These are phyloP conservation scores for Cliona cf. orientalis DNA, from an alignment of 37 sponge, comb jelly and placozoan species.

Conservation along the genomic window DNA sequence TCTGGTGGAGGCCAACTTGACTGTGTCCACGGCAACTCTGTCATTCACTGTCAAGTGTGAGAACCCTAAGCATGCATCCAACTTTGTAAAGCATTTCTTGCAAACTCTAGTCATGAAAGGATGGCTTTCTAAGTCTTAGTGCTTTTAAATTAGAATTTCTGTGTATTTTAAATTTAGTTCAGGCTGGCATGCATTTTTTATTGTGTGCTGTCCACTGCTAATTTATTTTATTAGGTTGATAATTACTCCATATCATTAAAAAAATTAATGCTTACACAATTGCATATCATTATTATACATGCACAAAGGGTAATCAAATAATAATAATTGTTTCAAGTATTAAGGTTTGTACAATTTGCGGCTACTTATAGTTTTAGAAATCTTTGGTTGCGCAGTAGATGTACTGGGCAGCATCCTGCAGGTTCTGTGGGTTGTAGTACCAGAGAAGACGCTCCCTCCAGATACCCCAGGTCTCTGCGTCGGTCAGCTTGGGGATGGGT, in stretches of 20 bases:
- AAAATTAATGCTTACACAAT: too few species aligned
- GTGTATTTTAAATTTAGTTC: too few species aligned
- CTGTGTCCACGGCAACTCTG: conserved; percentile 36
- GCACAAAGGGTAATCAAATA: not conserved
- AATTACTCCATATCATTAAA: too few species aligned
- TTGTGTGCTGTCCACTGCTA: too few species aligned
- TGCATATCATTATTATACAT: too few species aligned
- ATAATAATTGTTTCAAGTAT: not conserved
- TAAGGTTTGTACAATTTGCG: not conserved
- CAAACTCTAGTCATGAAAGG: conserved; percentile 43
- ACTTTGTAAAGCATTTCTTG: conserved; percentile 72
- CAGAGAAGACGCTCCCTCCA: conserved; percentile 76
- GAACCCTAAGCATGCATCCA: conserved; percentile 38
- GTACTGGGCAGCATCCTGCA: conserved; percentile 71
- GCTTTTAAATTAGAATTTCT: too few species aligned
- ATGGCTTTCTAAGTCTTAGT: not conserved
- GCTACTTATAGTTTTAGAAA: conserved; percentile 34
- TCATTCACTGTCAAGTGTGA: conserved; percentile 72
- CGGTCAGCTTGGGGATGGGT: conserved; percentile 78
- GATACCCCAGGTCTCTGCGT: conserved; percentile 58
- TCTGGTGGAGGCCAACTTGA: conserved; percentile 65
- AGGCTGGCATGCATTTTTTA: too few species aligned
- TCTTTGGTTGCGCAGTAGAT: conserved; percentile 74
- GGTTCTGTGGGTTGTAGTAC: conserved; percentile 59
- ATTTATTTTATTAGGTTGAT: too few species aligned